Evolutionary conservation across 2,113 vertebrate genomes (phyloP), one percentile per base, ranked within the genome.

Genomic region (Mellivora capensis): DNA sequence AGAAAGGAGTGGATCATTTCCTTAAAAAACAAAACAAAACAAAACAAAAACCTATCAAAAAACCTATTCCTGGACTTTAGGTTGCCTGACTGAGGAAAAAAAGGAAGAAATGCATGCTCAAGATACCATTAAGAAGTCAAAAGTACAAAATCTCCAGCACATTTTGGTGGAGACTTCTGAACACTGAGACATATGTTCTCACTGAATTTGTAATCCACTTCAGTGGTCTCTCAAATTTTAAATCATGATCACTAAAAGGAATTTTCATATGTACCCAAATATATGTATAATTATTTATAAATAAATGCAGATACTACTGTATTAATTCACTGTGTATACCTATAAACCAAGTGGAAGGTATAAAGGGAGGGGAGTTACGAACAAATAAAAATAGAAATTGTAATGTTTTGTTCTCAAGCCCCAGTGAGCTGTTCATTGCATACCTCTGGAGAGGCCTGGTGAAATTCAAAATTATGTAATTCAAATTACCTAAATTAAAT

Each of bases 381-480:
- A 84, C 10, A 83, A 49, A 42, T 54, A 84, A 49, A 79, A 34
- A 79, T 7, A 76, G 44, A 77, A n/a, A 80, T 80, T 89, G 37
- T 29, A 29, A n/a, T 31, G 39, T 29, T 82, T 95, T 82, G 62
- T 12, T 81, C 44, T 27, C 4, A 20, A 83, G 59, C 7, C 44
- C 49, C 39, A 34, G 4, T 2, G 9, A 29, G 3, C 64, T 44
- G 49, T 8, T 31, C 15, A 18, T 4, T 21, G 31, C 57, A 39
- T 37, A 67, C 7, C 25, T 34, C 62, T 80, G 44, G 71, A 89
- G 37, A 67, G 8, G 49, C 13, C 79, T 20, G 49, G 57, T 39
- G 54, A 97, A 91, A 89, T 54, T 83, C 34, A 88, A 93, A 95
- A 84, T 39, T 90, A 76, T 49, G 47, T 59, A n/a, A 59, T 71